phyloP scores from a whole-genome alignment of 2,797 vertebrate genomes.

The Eulemur albifrons region DNA sequence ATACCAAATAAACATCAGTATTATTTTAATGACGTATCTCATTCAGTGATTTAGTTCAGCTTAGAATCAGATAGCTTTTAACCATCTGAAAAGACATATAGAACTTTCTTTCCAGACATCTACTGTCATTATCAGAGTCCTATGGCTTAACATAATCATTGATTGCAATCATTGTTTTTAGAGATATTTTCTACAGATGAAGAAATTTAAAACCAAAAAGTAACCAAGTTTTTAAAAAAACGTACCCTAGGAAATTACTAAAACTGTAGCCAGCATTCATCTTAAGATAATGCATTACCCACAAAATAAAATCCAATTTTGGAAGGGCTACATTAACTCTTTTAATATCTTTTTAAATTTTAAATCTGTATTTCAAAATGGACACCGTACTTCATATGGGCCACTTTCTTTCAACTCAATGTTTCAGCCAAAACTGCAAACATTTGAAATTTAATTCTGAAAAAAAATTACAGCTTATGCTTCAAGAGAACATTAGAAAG shows the following conservation, averaged over 20 bases:
- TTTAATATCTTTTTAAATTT: neutral
- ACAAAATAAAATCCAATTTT: constrained; percentile 30
- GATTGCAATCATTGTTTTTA: neutral
- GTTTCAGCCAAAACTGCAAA: neutral
- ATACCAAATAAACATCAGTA: neutral
- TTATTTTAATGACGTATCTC: neutral
- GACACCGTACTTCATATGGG: neutral
- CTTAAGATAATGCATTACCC: neutral
- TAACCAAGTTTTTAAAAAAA: neutral
- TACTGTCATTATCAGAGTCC: neutral
- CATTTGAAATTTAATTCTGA: constrained; percentile 34
- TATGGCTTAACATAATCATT: constrained; percentile 1
- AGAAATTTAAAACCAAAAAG: neutral
- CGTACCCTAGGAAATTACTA: neutral
- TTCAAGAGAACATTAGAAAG: constrained; percentile 3
- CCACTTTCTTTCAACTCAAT: constrained; percentile 26
- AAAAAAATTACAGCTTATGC: neutral
- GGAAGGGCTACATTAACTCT: neutral
- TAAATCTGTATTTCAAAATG: constrained; percentile 18
- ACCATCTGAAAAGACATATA: neutral
- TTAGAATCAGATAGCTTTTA: neutral
- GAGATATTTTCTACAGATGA: neutral
- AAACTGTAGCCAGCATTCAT: neutral
- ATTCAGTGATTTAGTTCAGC: neutral
- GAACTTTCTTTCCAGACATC: neutral